A percentile compares a stretch with the other conserved stretches of the same genome.
Conservation (phyloP, 1,140 invertebrate species). For the Microvelia longipes region DNA sequence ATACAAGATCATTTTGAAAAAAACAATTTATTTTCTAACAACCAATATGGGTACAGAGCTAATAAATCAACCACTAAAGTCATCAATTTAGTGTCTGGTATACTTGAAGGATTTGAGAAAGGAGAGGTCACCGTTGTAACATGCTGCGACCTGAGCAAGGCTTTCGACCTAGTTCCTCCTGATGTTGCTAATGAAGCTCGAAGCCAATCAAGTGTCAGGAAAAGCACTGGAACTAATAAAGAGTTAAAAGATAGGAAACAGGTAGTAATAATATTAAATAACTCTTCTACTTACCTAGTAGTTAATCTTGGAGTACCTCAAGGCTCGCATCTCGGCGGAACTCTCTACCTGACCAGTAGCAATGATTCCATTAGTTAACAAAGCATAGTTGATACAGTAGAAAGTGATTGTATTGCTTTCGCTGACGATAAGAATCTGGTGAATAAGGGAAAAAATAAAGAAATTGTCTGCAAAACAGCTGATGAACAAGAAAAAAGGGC, state of each 20-base stretch:
- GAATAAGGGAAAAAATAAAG: not conserved
- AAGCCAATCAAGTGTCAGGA: not conserved
- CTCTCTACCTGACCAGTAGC: not conserved
- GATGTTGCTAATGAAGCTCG: constrained; percentile 18
- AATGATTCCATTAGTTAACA: not conserved
- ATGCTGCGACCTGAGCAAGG: constrained; percentile 25
- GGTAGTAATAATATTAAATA: not conserved
- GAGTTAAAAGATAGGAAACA: not conserved
- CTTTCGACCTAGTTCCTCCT: constrained; percentile 25
- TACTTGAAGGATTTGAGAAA: constrained; percentile 15
- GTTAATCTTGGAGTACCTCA: not conserved
- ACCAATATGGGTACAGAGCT: constrained; percentile 22
- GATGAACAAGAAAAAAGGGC: not conserved
- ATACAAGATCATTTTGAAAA: constrained; percentile 18
- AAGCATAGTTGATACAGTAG: not conserved
- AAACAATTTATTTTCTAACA: constrained; percentile 17
- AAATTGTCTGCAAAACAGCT: not conserved
- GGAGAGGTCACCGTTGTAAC: constrained; percentile 14
- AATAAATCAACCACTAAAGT: constrained; percentile 17
- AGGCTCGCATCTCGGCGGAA: not conserved
- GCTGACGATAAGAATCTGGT: not conserved
- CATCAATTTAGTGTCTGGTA: constrained; percentile 15
- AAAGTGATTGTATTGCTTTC: not conserved
- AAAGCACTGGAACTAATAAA: not conserved
- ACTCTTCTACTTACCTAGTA: not conserved